Evolutionary conservation across 2,113 vertebrate species (phyloP), one percentile per base, ranked within the genome.

Genomic region (Calypte anna): DNA sequence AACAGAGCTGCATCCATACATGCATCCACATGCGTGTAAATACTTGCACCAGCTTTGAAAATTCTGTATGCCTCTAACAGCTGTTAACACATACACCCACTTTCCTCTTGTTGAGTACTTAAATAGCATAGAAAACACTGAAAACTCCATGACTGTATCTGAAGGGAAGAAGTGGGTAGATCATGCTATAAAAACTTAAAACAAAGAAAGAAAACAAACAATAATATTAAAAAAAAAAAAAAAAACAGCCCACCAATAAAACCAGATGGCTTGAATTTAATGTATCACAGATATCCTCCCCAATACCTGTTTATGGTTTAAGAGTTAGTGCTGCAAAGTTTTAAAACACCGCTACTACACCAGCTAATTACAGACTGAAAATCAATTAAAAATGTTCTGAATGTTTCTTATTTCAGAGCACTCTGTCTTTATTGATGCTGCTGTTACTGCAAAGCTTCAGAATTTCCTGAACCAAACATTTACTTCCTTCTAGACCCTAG

Each of bases 401-500:
- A 95, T 93, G 93, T 95, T 95, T 96, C 80, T 96, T 69, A 77
- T 40, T 94, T 68, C 68, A 91, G 40, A 82, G 46, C 43, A 69
- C 88, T 95, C 58, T 59, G 31, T 51, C 58, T 89, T 93, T 94
- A 95, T 91, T 84, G 82, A 84, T 78, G 87, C 16, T 91, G 38
- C 33, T 86, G 12, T 84, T 84, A 70, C 50, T 90, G 59, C 73
- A 96, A 95, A 96, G 53, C 58, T 48, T 86, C 82, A 70, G 67
- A 95, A 66, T 61, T 88, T 58, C 76, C 53, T 7, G 16, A 85
- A 67, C 1, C 21, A 90, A 93, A 75, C 96, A 91, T 48, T 33
- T 83, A 94, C 93, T 94, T 97, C 88, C 81, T 72, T 92, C 59
- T 62, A 94, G 93, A 67, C 24, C 92, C 51, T 64, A 90, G 58